Percentiles rank a stretch among this genome's conserved stretches.
Conservation (phyloP, 2,113 vertebrate genomes). For the Lethenteron reissneri region DNA sequence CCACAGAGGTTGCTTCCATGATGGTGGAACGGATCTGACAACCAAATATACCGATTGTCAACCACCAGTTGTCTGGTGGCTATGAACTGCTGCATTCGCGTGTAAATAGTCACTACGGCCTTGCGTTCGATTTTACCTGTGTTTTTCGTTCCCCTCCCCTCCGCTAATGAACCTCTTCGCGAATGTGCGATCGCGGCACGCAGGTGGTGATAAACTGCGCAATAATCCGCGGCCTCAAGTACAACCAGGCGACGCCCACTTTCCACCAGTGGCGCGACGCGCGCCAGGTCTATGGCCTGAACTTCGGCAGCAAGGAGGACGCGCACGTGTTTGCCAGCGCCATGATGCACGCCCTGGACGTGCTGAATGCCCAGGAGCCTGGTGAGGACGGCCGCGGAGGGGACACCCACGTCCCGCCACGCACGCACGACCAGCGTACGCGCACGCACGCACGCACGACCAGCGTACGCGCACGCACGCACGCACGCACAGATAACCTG, state of each 20-base stretch:
- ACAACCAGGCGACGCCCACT: conserved; percentile 65
- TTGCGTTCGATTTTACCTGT: neutral
- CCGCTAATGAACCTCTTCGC: neutral
- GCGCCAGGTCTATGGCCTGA: conserved; percentile 72
- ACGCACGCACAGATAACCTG: neutral
- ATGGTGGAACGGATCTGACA: neutral
- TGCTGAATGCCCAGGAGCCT: conserved; percentile 18
- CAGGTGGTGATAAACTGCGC: conserved; percentile 77
- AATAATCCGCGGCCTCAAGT: conserved; percentile 49
- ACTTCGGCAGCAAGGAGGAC: conserved; percentile 62
- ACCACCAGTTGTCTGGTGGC: neutral
- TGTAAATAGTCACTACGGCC: neutral
- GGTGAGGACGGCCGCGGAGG: neutral
- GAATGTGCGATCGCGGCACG: neutral
- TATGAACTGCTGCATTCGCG: neutral
- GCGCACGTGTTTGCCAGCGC: conserved; percentile 39
- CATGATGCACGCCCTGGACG: conserved; percentile 31
- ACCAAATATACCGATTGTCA: neutral
- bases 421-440: neutral
- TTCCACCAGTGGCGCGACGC: conserved; percentile 77
- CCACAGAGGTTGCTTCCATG: too few species aligned
- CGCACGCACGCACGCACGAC: neutral
- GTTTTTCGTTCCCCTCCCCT: neutral
- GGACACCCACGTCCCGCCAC: neutral
- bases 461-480: neutral